phyloP scores from a whole-genome alignment of 2,113 vertebrate genomes.

The Zonotrichia leucophrys region DNA sequence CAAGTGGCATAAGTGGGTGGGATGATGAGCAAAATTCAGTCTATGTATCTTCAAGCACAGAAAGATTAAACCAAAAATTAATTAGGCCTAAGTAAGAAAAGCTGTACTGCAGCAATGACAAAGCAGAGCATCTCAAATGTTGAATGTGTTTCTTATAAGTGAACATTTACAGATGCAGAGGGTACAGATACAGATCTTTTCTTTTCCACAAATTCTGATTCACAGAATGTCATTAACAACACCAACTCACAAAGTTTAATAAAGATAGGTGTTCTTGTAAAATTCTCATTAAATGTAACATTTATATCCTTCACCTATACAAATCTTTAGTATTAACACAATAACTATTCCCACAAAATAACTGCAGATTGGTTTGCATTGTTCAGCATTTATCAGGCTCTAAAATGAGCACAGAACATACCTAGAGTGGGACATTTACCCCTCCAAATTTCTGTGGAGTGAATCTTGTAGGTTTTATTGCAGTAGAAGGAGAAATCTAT shows the following conservation, averaged over 20 bases:
- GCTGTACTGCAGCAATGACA: not conserved
- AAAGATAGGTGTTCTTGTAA: not conserved
- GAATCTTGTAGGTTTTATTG: not conserved
- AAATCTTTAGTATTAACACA: not conserved
- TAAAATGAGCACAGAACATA: not conserved
- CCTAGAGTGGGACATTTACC: not conserved
- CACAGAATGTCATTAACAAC: not conserved
- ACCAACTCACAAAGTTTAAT: not conserved
- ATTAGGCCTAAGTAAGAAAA: not conserved
- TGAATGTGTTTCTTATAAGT: not conserved
- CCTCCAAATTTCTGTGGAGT: not conserved
- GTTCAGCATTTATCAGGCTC: not conserved
- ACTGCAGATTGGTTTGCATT: not conserved
- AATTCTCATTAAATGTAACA: not conserved
- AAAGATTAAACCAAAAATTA: not conserved
- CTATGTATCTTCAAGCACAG: not conserved
- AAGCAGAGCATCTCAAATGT: not conserved
- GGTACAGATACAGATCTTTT: not conserved
- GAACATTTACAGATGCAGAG: not conserved
- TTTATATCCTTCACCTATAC: not conserved
- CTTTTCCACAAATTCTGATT: not conserved
- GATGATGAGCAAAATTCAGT: not conserved
- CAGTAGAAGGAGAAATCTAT: not conserved
- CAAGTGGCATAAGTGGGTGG: not conserved
- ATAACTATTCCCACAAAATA: not conserved